Percentiles rank a stretch among this genome's conserved stretches.
Evolutionary conservation across 2,888 invertebrate species (phyloP).

Genomic region (Drosophila differens): DNA sequence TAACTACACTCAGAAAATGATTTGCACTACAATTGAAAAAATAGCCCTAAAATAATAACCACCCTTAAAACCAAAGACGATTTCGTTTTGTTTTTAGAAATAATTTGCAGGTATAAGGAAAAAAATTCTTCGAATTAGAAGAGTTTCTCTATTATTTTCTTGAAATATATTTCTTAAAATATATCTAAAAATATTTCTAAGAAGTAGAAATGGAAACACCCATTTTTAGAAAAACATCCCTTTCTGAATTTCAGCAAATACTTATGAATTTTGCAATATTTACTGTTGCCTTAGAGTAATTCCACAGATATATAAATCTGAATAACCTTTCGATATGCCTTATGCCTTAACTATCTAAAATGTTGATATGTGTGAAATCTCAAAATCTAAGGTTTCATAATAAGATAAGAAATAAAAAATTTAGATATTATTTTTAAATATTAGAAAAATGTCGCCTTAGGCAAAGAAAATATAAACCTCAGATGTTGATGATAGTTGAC

Average conservation of each 20-base stretch:
- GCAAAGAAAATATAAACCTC: not conserved
- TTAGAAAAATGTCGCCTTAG: not conserved
- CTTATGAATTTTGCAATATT: not conserved
- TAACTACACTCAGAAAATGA: not conserved
- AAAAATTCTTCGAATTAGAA: not conserved
- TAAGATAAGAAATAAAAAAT: not conserved
- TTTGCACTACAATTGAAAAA: fast-evolving
- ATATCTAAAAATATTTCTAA: not conserved
- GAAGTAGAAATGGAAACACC: not conserved
- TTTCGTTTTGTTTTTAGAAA: not conserved
- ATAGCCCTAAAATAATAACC: not conserved
- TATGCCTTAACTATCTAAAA: not conserved
- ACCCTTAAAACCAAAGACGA: not conserved
- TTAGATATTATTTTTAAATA: too few relatives aligned
- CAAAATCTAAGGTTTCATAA: too few relatives aligned
- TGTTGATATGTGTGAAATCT: not conserved
- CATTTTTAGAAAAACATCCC: not conserved
- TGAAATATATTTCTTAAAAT: not conserved
- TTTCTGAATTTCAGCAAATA: not conserved
- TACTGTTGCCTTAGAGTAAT: not conserved
- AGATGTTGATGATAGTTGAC: too few relatives aligned
- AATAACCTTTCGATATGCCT: not conserved
- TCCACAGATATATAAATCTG: not conserved
- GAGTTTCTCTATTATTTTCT: not conserved
- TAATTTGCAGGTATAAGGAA: too few relatives aligned